These are phyloP conservation scores for Progne subis DNA, from an alignment of 2,113 vertebrate genomes.

Conservation along the genomic window DNA sequence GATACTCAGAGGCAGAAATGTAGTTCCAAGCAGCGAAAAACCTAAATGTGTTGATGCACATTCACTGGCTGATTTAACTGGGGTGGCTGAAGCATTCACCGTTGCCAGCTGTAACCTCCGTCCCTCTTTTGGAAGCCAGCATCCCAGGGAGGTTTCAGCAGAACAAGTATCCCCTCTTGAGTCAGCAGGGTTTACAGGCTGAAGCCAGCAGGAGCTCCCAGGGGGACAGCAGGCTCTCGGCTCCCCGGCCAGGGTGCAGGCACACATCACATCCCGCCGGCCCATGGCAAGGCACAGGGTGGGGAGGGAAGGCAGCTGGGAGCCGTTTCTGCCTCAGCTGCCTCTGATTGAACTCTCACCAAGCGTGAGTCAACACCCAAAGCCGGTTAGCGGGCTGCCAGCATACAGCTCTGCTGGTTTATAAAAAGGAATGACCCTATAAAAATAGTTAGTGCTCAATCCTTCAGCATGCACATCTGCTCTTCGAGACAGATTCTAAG, in stretches of 20 bases:
- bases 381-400: background rate
- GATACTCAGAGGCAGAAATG: slow-evolving; percentile 2
- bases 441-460: slow-evolving; percentile 1
- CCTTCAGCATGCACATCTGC: slow-evolving; percentile 9
- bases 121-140: background rate
- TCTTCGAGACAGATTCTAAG: background rate
- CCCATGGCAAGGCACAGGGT: background rate
- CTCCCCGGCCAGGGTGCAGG: background rate
- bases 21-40: slow-evolving; percentile 23
- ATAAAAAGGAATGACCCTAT: background rate
- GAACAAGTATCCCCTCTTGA: background rate
- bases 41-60: background rate
- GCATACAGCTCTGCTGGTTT: background rate
- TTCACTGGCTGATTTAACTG: background rate
- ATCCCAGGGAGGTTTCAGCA: background rate
- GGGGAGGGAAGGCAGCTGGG: background rate
- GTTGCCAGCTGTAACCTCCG: background rate
- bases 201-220: background rate
- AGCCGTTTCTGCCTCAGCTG: background rate
- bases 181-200: background rate
- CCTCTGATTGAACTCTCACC: slow-evolving; percentile 24
- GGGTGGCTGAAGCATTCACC: background rate
- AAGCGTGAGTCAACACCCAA: slow-evolving; percentile 20
- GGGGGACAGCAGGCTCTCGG: background rate
- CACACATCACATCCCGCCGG: background rate